Evolutionary conservation across 2,797 vertebrate species (phyloP), one percentile per base, ranked within the genome.

Genomic region (Crenichthys baileyi): DNA sequence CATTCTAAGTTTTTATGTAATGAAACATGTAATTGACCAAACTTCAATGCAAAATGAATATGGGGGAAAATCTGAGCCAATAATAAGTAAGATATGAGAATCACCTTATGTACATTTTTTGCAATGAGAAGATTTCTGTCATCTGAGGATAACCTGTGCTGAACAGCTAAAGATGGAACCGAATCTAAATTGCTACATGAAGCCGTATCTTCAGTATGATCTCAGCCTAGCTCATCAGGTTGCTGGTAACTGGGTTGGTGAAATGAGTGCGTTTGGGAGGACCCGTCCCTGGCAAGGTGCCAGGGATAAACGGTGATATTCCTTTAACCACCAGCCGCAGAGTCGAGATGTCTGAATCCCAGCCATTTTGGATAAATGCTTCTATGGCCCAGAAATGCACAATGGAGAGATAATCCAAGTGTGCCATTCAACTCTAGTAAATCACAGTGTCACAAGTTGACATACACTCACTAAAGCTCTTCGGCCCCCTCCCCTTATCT

Each of bases 231-330:
- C 90, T 85, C 82, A 87, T 82, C 65, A 89, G 86, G 83, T 81
- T 46, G 55, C 46, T 39, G 77, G 79, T 87, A 89, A 72, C 11
- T 5, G 46, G 73, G 83, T 79, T 44, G 81, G 78, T 39, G 70
- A 78, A 77, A 20, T 70, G 24, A 72, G 73, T 70, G 50, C 56
- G 13, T 56, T 8, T 29, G 29, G 53, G 24, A 77, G 41, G 67
- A 78, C 8, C 41, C 90, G 79, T 73, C 70, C 48, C 80, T 91
- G 93, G 92, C 88, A 76, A 79, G 79, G 58, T 75, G 86, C 90
- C 88, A 90, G 89, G 90, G 86, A 91, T 92, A 93, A 89, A 92
- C 91, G 89, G 92, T 92, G 94, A 95, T 93, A 95, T 96, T 95
- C 94, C 93, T 91, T 92, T 91, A 92, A 89, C 86, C 72, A 79